Conservation (phyloP, 2,797 vertebrate genomes). For the Paguma larvata region DNA sequence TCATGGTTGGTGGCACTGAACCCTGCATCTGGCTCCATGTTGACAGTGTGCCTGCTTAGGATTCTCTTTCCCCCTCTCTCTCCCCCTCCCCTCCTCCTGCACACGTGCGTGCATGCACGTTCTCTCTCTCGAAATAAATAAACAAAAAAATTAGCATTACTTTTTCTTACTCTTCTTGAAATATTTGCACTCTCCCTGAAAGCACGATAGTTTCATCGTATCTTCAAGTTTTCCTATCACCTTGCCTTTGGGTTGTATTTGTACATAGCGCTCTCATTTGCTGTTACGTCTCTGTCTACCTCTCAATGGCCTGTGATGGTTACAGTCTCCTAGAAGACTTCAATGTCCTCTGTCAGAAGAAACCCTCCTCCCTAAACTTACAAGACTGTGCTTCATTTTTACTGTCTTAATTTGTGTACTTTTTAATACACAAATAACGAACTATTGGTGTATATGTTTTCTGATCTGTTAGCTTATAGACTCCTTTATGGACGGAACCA, state of each 20-base stretch:
- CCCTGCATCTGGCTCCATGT: too few species aligned
- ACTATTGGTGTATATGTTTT: not conserved
- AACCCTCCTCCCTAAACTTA: not conserved
- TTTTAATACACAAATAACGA: not conserved
- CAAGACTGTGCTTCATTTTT: not conserved
- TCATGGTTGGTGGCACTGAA: too few species aligned
- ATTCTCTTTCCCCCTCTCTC: too few species aligned
- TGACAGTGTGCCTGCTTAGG: too few species aligned
- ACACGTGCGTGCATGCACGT: too few species aligned
- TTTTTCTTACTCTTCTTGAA: not conserved
- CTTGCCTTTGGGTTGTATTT: not conserved
- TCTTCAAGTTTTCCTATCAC: not conserved
- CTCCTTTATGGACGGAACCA: not conserved
- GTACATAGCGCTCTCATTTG: not conserved
- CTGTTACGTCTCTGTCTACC: slow-evolving; percentile 6
- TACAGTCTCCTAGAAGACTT: not conserved
- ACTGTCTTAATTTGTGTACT: not conserved
- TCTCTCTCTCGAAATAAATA: too few species aligned
- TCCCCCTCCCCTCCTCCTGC: too few species aligned
- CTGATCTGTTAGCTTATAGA: not conserved
- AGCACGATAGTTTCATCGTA: not conserved
- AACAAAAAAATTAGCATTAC: not conserved
- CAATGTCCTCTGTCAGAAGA: not conserved
- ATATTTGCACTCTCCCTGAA: not conserved
- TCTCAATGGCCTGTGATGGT: not conserved